Base-by-base conservation (phyloP, 1,140 invertebrate genomes). In the Drosophila nannoptera region DNA sequence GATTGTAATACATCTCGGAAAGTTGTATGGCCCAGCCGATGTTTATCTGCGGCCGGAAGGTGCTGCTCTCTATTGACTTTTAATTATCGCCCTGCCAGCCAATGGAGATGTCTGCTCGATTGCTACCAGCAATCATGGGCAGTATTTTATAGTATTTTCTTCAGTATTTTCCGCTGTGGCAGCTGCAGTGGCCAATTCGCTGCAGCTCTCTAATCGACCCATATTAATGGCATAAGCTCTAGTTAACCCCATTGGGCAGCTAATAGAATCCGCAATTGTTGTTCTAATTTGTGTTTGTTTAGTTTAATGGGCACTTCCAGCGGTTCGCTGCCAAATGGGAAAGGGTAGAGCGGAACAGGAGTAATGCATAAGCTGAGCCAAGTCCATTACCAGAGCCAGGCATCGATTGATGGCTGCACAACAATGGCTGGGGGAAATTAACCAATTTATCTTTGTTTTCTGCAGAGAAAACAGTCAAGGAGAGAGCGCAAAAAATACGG, bases 391-490 rank as follows among this genome's bases (percentile, higher is more conserved):
- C 81, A 86, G 73, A 73, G 76, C 66, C 59, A 64, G 69, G 73
- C 87, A 87, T 88, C 78, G 87, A 88, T 88, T 88, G 87, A 88
- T 88, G 87, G 81, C 78, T 81, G 62, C 71, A 69, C 78, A 78
- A 75, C 68, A 82, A 73, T 73, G 68, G 75, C 72, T 65, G 75
- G 82, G 73, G 87, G 77, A 88, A 88, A 88, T 88, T 88, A 87
- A 88, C 82, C 83, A 88, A 88, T 88, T 88, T 88, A 88, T 88
- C 87, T 88, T 87, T 87, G 87, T 88, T 88, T 87, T 88, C 87
- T 78, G 42, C 71, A 70, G 55, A 72, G 38, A 36, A 75, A 45
- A 63, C 63, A 66, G 48, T 22, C 22, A 22, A 43, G 12, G 12
- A n/a, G 12, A 43, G 12, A 43, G 40, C 73, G 73, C 63, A 66